Evolutionary conservation across 2,113 vertebrate species (phyloP), one percentile per base, ranked within the genome.

Genomic region (Tursiops truncatus): DNA sequence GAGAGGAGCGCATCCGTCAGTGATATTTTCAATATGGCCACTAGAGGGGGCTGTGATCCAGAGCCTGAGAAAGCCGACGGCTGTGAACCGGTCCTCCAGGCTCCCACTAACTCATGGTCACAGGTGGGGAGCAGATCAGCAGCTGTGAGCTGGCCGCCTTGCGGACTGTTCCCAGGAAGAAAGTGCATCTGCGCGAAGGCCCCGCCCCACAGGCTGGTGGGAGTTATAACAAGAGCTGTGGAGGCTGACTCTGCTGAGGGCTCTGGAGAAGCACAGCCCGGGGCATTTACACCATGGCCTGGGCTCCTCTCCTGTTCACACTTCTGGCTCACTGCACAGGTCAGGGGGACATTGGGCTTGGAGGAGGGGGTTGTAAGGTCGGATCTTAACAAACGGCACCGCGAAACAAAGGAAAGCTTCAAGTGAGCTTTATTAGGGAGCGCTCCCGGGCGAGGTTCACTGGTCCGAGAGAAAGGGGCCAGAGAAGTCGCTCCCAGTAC

Each of bases 311-410:
- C 18, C 53, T 93, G n/a, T 50, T 97, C 89, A 90, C 17, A 5
- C 25, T 95, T 4, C 83, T 95, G 65, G 67, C 58, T 89, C 83
- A 81, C 50, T 86, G 71, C 50, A 89, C 60, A 94, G 89, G 82
- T 94, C 47, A 56, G 81, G 77, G 56, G 20, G 2, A 63, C 10
- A 14, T 4, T 21, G 56, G 8, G 17, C 13, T 41, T 6, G 26
- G 25, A 33, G 26, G n/a, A 20, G 47, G 21, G 23, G 3, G 60
- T 23, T 41, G 41, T 41, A 41, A 41, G 6, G 41, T 41, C 6
- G 41, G 41, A 41, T 41, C 41, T 41, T 41, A 41, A 41, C 41
- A 41, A 41, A 41, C 41, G 41, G 41, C 41, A 41, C 41, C 41
- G 41, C 41, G 41, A 41, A 41, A 41, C 41, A 41, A 41, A 41